A percentile compares a stretch with the other conserved stretches of the same genome.
These are phyloP conservation scores for Papilio protenor DNA, from an alignment of 2,888 invertebrate species.

Conservation along the genomic window DNA sequence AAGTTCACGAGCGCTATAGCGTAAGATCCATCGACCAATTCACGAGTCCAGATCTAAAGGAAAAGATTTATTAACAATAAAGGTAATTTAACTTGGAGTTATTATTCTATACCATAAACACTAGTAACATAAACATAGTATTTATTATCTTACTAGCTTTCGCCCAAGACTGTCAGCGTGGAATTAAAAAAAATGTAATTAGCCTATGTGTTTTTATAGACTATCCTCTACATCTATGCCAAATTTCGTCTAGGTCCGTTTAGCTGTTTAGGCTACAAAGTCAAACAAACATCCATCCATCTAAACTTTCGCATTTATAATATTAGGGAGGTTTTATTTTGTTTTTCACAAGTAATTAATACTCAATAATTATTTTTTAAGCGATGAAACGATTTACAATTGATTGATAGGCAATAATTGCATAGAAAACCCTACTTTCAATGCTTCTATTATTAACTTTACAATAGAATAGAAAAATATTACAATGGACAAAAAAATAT, in stretches of 20 bases:
- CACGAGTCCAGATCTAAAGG: slow-evolving; percentile 84
- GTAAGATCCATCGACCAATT: slow-evolving; percentile 75
- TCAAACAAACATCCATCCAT: too few species aligned
- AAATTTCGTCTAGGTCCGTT: too few species aligned
- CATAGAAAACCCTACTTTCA: neutral
- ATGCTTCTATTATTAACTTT: neutral
- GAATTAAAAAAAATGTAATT: too few species aligned
- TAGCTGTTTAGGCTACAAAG: too few species aligned
- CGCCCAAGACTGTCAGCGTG: too few species aligned
- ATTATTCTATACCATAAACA: neutral
- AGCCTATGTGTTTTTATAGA: too few species aligned
- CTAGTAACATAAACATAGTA: neutral
- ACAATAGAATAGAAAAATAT: neutral
- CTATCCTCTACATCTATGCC: too few species aligned
- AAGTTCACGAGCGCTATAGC: slow-evolving; percentile 85
- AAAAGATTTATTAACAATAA: slow-evolving; percentile 12
- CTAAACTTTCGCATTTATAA: neutral
- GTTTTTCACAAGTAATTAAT: neutral
- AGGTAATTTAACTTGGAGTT: neutral
- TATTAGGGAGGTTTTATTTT: neutral
- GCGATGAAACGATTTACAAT: neutral
- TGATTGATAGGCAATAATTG: neutral
- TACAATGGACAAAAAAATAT: neutral
- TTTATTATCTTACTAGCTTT: too few species aligned
- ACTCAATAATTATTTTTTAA: neutral